Conservation (phyloP, 1,140 invertebrate species). For the Acromyrmex heyeri region DNA sequence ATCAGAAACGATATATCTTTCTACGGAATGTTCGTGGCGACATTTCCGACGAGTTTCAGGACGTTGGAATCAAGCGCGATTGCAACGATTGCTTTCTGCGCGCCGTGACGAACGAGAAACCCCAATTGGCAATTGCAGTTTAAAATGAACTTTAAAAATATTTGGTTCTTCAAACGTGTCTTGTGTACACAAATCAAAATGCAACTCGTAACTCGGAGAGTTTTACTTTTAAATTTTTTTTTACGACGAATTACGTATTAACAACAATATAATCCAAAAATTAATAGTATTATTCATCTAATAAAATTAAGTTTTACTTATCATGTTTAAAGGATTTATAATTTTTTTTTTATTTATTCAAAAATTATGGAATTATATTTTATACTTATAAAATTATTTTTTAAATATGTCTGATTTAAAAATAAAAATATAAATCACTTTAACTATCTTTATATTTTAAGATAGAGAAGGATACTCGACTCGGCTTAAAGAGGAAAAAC, state of each 20-base stretch:
- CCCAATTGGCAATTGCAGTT: not conserved
- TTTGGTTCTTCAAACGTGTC: slow-evolving; percentile 1
- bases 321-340: not conserved
- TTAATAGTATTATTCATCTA: too few relatives aligned
- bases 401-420: not conserved
- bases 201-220: not conserved
- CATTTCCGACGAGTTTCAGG: slow-evolving; percentile 56
- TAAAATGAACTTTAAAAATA: not conserved
- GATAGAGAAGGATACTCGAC: not conserved
- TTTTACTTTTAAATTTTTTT: not conserved
- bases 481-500: not conserved
- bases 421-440: not conserved
- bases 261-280: not conserved
- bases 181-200: not conserved
- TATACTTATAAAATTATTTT: not conserved
- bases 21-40: slow-evolving; percentile 40
- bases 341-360: not conserved
- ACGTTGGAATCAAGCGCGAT: slow-evolving; percentile 41
- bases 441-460: not conserved
- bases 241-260: not conserved
- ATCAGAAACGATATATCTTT: slow-evolving; percentile 37
- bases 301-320: not conserved
- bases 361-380: not conserved
- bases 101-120: slow-evolving; percentile 30
- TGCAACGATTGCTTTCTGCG: slow-evolving; percentile 23